A percentile compares a stretch with the other conserved stretches of the same genome.
These are phyloP conservation scores for Chaenocephalus aceratus DNA, from an alignment of 2,113 vertebrate genomes.

Conservation along the genomic window DNA sequence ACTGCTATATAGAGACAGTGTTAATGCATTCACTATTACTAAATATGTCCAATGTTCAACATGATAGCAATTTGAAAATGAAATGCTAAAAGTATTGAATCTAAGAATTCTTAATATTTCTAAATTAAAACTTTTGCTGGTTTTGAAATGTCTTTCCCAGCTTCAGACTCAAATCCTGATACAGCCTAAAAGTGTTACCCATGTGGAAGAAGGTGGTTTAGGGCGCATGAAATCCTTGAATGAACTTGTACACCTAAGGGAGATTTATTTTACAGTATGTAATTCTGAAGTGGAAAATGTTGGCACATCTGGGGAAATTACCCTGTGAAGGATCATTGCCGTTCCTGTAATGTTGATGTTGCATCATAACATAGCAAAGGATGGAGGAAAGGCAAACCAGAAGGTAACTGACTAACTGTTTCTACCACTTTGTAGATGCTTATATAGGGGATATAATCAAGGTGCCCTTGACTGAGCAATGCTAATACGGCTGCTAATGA, in stretches of 20 bases:
- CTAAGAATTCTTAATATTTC: neutral
- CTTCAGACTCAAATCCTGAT: neutral
- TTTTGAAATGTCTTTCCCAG: neutral
- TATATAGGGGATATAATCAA: neutral
- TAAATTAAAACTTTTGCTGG: neutral
- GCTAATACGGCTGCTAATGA: neutral
- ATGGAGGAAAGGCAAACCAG: neutral
- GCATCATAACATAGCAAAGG: conserved; percentile 1
- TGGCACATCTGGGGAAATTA: conserved; percentile 34
- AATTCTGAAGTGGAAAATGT: conserved; percentile 17
- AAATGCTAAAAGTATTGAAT: neutral
- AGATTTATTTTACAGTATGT: conserved; percentile 34
- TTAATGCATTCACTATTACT: neutral
- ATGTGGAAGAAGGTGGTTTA: neutral
- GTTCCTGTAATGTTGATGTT: conserved; percentile 17
- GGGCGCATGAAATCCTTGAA: conserved; percentile 21
- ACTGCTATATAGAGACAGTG: neutral
- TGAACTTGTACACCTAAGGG: conserved; percentile 35
- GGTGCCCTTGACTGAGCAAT: neutral
- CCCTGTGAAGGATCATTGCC: neutral
- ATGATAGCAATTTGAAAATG: neutral
- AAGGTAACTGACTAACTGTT: neutral
- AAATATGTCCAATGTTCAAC: no score
- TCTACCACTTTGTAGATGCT: neutral
- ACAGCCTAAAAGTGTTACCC: neutral